Conservation (phyloP, 1,140 invertebrate species). For the Chymomyza costata region DNA sequence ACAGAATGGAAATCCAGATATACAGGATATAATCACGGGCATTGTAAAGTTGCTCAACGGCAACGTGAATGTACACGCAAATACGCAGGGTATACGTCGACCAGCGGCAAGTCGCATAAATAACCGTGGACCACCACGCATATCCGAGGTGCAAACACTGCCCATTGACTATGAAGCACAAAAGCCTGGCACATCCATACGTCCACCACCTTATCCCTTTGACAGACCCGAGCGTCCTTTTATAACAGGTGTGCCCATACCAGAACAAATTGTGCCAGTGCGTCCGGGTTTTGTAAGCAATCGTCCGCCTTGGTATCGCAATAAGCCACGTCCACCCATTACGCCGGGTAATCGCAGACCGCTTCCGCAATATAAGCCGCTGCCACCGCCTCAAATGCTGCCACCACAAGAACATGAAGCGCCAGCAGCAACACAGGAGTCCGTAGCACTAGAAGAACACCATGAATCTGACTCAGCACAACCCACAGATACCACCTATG, state of each 20-base stretch:
- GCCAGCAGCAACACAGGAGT: conserved; percentile 38
- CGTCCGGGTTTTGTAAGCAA: conserved; percentile 76
- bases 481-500: conserved; percentile 68
- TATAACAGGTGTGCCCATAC: conserved; percentile 82
- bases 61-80: conserved; percentile 88
- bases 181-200: conserved; percentile 68
- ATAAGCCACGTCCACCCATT: conserved; percentile 76
- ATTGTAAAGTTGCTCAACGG: conserved; percentile 92
- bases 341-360: conserved; percentile 74
- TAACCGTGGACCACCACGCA: conserved; percentile 89
- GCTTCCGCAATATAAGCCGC: conserved; percentile 77
- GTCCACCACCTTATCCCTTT: conserved; percentile 80
- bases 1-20: conserved; percentile 81
- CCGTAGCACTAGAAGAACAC: conserved; percentile 13
- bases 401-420: conserved; percentile 19
- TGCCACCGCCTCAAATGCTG: conserved; percentile 63
- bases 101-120: conserved; percentile 85
- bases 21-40: conserved; percentile 93
- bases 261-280: conserved; percentile 83
- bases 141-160: conserved; percentile 83
- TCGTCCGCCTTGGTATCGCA: conserved; percentile 80
- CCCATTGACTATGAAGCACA: conserved; percentile 82
- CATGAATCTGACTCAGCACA: conserved; percentile 36
- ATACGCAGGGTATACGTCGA: conserved; percentile 78
- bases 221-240: conserved; percentile 80